Percentiles rank a stretch among this genome's conserved stretches.
Conservation (phyloP, 2,797 vertebrate species). For the Poeciliopsis presidionis region DNA sequence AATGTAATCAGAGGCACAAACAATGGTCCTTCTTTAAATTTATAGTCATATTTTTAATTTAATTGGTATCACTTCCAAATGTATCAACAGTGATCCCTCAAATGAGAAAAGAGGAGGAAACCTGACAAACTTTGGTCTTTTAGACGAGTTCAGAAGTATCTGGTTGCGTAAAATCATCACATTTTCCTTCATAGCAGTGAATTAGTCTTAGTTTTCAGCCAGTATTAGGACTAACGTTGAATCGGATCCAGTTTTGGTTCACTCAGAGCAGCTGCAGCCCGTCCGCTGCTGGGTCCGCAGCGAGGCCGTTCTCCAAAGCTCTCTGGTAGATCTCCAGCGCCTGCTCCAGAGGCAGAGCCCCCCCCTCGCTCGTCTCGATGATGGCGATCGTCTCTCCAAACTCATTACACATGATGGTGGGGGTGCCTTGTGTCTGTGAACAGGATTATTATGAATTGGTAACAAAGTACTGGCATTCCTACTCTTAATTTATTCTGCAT, state of each 20-base stretch:
- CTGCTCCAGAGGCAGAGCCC: slow-evolving; percentile 84
- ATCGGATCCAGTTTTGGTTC: neutral
- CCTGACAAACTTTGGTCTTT: slow-evolving; percentile 51
- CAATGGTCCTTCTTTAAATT: slow-evolving; percentile 38
- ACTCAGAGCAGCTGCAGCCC: slow-evolving; percentile 72
- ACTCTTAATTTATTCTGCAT: neutral
- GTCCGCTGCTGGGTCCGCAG: slow-evolving; percentile 76
- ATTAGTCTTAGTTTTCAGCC: slow-evolving; percentile 11
- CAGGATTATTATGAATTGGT: slow-evolving; percentile 2
- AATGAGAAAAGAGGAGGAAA: neutral
- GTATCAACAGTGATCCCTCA: slow-evolving; percentile 17
- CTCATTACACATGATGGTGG: slow-evolving; percentile 92
- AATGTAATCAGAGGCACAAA: slow-evolving; percentile 62
- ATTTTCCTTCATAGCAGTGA: slow-evolving; percentile 25
- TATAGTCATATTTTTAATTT: slow-evolving; percentile 9
- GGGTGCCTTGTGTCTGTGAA: slow-evolving; percentile 73
- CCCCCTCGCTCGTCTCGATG: slow-evolving; percentile 89
- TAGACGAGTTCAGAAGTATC: slow-evolving; percentile 7
- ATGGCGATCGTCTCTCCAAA: slow-evolving; percentile 93
- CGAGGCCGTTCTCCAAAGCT: slow-evolving; percentile 82
- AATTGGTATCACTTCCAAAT: slow-evolving; percentile 5
- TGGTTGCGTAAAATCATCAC: slow-evolving; percentile 14
- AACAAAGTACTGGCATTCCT: neutral
- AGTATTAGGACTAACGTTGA: slow-evolving; percentile 7
- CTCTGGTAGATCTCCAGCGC: slow-evolving; percentile 91